Evolutionary conservation across 2,888 invertebrate genomes (phyloP).

Genomic region (Scaptomyza parva): DNA sequence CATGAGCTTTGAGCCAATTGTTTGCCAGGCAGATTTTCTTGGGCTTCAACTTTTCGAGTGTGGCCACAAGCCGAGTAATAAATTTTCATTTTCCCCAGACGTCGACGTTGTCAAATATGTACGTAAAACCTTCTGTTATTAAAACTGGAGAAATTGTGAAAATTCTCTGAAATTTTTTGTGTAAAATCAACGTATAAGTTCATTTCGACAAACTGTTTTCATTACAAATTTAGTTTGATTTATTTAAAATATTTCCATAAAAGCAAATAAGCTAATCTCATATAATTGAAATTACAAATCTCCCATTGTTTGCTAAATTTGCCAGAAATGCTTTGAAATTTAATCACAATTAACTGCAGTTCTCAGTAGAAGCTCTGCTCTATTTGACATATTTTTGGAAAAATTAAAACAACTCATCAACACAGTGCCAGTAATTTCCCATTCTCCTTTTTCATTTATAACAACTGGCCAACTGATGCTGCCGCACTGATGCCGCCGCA

Average conservation of each 20-base stretch:
- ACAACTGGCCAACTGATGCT: conserved; percentile 49
- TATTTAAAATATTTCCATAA: no score
- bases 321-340: background rate
- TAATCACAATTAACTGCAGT: conserved; percentile 6
- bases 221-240: background rate
- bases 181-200: background rate
- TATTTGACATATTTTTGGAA: conserved; percentile 10
- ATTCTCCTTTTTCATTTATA: background rate
- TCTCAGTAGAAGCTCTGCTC: background rate
- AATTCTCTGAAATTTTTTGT: background rate
- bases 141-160: background rate
- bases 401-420: conserved; percentile 26
- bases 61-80: conserved; percentile 49
- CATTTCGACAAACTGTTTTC: background rate
- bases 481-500: conserved; percentile 60
- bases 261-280: no score
- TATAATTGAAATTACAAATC: background rate
- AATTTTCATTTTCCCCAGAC: conserved; percentile 55
- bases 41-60: background rate
- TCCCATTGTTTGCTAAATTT: background rate
- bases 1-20: conserved; percentile 44
- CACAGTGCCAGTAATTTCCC: background rate
- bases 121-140: conserved; percentile 5
- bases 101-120: conserved; percentile 3
- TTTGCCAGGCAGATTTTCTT: conserved; percentile 20